A percentile compares a stretch with the other conserved stretches of the same genome.
Evolutionary conservation across 2,113 vertebrate genomes (phyloP).

Genomic region (Caloenas nicobarica): DNA sequence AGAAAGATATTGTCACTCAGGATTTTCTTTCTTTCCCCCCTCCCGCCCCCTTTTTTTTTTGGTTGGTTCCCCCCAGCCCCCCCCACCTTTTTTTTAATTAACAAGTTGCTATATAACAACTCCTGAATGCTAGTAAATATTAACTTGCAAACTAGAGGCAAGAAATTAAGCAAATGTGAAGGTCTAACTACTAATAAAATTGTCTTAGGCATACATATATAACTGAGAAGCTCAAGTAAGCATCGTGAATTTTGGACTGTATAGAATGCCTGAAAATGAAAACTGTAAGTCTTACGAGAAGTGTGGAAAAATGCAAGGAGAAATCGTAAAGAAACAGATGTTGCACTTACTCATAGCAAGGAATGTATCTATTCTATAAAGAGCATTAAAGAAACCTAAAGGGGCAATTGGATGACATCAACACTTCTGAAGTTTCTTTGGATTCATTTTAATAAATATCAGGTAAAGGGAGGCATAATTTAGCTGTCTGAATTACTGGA

Average conservation of each 20-base stretch:
- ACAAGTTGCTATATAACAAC: not conserved
- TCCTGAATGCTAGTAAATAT: not conserved
- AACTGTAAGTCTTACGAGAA: not conserved
- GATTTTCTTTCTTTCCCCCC: not conserved
- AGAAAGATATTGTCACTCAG: not conserved
- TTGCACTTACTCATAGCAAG: not conserved
- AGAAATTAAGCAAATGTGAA: not conserved
- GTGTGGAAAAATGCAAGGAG: not conserved
- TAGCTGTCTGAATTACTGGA: conserved; percentile 50
- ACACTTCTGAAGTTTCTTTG: not conserved
- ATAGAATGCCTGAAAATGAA: not conserved
- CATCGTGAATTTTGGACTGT: not conserved
- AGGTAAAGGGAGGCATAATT: conserved; percentile 58
- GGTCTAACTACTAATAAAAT: not conserved
- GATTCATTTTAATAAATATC: conserved; percentile 46
- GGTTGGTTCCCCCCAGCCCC: too few species aligned
- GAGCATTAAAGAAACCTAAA: not conserved
- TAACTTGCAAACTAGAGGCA: not conserved
- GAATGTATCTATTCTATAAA: not conserved
- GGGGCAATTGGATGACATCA: not conserved
- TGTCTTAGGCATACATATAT: not conserved
- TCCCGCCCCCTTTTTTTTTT: too few species aligned
- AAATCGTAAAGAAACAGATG: not conserved
- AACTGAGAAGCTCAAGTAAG: not conserved
- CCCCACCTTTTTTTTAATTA: not conserved